These are phyloP conservation scores for Macaria liturata DNA, from an alignment of 2,888 invertebrate genomes.

Conservation along the genomic window DNA sequence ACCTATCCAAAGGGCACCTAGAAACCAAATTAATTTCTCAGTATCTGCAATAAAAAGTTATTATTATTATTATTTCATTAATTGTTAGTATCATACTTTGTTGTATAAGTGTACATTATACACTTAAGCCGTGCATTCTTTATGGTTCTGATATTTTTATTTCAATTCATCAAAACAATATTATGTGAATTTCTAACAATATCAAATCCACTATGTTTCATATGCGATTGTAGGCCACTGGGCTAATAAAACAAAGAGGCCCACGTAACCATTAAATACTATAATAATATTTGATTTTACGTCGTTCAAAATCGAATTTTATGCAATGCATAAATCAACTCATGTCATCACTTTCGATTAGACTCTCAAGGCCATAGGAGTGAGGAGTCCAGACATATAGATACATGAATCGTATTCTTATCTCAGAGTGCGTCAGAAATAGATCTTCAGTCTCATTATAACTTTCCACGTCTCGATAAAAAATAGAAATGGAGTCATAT, in stretches of 20 bases:
- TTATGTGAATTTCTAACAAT: too few relatives aligned
- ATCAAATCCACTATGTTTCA: too few relatives aligned
- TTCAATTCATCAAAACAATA: too few relatives aligned
- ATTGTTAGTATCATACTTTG: too few relatives aligned
- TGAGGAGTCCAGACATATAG: constrained; percentile 52
- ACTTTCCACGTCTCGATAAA: constrained; percentile 72
- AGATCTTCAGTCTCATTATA: constrained; percentile 72
- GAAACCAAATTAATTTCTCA: too few relatives aligned
- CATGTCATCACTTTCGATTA: constrained; percentile 81
- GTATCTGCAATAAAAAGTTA: too few relatives aligned
- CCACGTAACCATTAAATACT: constrained; percentile 61
- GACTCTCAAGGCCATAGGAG: constrained; percentile 64
- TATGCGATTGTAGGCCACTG: too few relatives aligned
- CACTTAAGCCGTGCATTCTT: too few relatives aligned
- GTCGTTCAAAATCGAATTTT: constrained; percentile 62
- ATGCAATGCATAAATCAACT: constrained; percentile 71
- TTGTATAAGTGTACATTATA: too few relatives aligned
- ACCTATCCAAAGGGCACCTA: too few relatives aligned
- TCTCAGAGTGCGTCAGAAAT: constrained; percentile 73
- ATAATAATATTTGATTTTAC: constrained; percentile 70
- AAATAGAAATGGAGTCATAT: constrained; percentile 75
- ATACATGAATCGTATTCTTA: constrained; percentile 66
- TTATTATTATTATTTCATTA: too few relatives aligned
- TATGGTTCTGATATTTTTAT: too few relatives aligned
- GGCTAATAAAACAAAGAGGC: constrained; percentile 63